phyloP scores from a whole-genome alignment of 1,140 invertebrate genomes.

The Metaphire vulgaris region DNA sequence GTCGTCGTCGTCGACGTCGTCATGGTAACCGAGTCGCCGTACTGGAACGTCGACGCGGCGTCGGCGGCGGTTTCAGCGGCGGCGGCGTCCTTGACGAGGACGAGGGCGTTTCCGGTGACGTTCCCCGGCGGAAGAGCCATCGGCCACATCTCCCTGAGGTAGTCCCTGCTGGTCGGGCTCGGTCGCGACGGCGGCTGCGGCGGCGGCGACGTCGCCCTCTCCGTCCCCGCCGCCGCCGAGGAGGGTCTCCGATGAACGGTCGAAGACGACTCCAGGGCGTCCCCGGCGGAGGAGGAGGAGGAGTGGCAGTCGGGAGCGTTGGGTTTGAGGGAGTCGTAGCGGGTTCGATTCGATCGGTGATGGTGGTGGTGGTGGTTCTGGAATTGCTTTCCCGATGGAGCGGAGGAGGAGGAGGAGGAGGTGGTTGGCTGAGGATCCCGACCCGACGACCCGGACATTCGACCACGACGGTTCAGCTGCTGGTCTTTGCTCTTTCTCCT shows the following conservation, averaged over 20 bases:
- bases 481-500: no score
- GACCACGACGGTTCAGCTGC: no score
- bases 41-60: conserved; percentile 9
- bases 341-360: neutral
- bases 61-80: neutral
- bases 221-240: neutral
- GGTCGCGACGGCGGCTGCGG: neutral
- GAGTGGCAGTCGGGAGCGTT: neutral
- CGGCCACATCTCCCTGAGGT: conserved; percentile 23
- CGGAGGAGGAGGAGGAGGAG: neutral
- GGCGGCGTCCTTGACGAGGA: neutral
- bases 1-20: neutral
- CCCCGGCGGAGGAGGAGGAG: neutral
- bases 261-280: no score
- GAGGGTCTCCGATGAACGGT: no score
- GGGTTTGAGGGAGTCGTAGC: neutral
- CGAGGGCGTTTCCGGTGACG: neutral
- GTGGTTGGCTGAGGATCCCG: neutral
- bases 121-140: conserved; percentile 8
- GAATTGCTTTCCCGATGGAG: no score
- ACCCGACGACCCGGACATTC: no score
- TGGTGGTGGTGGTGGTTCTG: neutral
- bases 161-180: conserved; percentile 11
- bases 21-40: conserved; percentile 20
- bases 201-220: neutral